phyloP scores from a whole-genome alignment of 2,888 invertebrate genomes.

The Drosophila demipolita region DNA sequence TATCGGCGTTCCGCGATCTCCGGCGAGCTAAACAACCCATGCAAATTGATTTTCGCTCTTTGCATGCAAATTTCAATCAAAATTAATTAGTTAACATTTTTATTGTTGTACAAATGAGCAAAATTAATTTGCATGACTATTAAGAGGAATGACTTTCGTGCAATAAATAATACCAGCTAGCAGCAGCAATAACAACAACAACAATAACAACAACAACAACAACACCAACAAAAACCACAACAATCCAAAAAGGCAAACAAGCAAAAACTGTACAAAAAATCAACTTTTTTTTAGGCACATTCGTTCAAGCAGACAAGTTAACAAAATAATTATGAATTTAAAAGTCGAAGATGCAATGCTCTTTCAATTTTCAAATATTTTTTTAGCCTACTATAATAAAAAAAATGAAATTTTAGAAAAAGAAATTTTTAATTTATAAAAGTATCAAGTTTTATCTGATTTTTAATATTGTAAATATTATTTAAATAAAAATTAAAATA shows the following conservation, averaged over 20 bases:
- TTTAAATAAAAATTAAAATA: no score
- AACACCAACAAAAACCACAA: constrained; percentile 25
- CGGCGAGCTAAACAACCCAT: constrained; percentile 57
- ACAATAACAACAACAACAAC: constrained; percentile 18
- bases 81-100: constrained; percentile 84
- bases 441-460: no score
- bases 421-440: no score
- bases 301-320: constrained; percentile 14
- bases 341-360: constrained; percentile 18
- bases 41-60: constrained; percentile 82
- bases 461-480: no score
- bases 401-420: no score
- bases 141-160: constrained; percentile 81
- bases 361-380: constrained; percentile 12
- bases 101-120: constrained; percentile 83
- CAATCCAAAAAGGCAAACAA: constrained; percentile 35
- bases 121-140: constrained; percentile 83
- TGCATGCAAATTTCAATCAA: constrained; percentile 84
- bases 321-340: background rate
- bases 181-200: constrained; percentile 42
- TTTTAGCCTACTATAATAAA: background rate
- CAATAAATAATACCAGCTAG: constrained; percentile 69
- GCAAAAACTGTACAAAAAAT: constrained; percentile 61
- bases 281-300: constrained; percentile 53
- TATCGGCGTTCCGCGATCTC: constrained; percentile 54